phyloP scores from a whole-genome alignment of 1,140 invertebrate species.

The Hermetia illucens region DNA sequence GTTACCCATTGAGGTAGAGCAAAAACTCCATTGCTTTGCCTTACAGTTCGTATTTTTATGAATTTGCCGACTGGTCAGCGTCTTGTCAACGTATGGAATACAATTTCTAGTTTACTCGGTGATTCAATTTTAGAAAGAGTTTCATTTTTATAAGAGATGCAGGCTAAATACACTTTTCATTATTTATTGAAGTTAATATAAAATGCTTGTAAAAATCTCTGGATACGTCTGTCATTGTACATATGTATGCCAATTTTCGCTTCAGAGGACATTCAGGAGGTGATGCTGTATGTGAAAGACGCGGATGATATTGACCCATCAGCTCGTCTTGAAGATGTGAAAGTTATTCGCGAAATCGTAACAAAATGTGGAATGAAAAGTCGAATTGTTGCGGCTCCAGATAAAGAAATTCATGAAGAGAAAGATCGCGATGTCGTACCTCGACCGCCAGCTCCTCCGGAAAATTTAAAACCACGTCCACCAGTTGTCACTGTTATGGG shows the following conservation, averaged over 20 bases:
- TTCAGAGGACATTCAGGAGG: slow-evolving; percentile 53
- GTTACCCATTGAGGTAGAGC: no score
- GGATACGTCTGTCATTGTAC: neutral
- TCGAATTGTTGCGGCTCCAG: slow-evolving; percentile 37
- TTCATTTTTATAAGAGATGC: no score
- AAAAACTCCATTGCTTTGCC: no score
- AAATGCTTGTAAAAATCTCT: slow-evolving; percentile 3
- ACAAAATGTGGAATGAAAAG: slow-evolving; percentile 47
- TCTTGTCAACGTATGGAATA: no score
- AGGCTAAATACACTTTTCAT: no score
- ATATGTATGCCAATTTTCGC: slow-evolving; percentile 13
- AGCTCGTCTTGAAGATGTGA: slow-evolving; percentile 34
- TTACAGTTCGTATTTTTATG: no score
- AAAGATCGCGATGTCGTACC: slow-evolving; percentile 34
- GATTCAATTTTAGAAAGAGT: no score
- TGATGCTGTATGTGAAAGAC: slow-evolving; percentile 47
- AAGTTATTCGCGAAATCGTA: slow-evolving; percentile 46
- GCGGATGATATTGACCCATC: slow-evolving; percentile 32
- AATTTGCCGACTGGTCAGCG: no score
- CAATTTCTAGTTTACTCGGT: no score
- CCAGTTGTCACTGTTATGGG: slow-evolving; percentile 98
- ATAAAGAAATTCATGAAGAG: slow-evolving; percentile 24
- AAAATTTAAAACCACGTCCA: slow-evolving; percentile 48
- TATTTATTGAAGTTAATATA: no score
- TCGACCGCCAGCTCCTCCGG: slow-evolving; percentile 45